A percentile compares a stretch with the other conserved stretches of the same genome.
Evolutionary conservation across 37 sponge, comb jelly and placozoan species (phyloP).

Genomic region (Spongilla lacustris): DNA sequence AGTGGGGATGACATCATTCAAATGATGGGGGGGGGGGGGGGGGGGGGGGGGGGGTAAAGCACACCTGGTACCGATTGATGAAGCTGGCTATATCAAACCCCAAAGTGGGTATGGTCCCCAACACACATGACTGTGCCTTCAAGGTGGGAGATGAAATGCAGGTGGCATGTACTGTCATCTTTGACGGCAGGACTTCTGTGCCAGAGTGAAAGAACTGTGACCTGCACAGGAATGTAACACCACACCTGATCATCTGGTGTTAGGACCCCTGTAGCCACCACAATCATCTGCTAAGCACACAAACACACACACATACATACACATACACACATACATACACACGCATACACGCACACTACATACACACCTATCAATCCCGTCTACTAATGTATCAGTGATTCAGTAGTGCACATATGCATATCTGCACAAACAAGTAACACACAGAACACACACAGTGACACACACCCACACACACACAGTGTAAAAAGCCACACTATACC

Average conservation of each 20-base stretch:
- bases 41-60: neutral
- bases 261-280: too few species aligned
- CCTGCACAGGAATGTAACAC: neutral
- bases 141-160: conserved; percentile 58
- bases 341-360: too few species aligned
- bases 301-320: neutral
- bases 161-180: conserved; percentile 17
- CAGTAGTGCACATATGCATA: too few species aligned
- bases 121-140: conserved; percentile 48
- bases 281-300: neutral
- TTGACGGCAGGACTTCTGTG: conserved; percentile 24
- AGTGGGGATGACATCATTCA: too few species aligned
- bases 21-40: neutral
- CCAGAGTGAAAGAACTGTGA: conserved; percentile 12
- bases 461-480: too few species aligned
- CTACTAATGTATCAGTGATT: too few species aligned
- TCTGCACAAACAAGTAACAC: too few species aligned
- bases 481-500: too few species aligned
- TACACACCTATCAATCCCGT: too few species aligned
- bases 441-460: too few species aligned
- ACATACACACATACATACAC: too few species aligned
- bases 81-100: conserved; percentile 69
- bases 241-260: neutral
- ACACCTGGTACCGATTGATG: conserved; percentile 73
- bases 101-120: conserved; percentile 67